phyloP scores from a whole-genome alignment of 2,113 vertebrate species.

The Nycticryphes semicollaris region DNA sequence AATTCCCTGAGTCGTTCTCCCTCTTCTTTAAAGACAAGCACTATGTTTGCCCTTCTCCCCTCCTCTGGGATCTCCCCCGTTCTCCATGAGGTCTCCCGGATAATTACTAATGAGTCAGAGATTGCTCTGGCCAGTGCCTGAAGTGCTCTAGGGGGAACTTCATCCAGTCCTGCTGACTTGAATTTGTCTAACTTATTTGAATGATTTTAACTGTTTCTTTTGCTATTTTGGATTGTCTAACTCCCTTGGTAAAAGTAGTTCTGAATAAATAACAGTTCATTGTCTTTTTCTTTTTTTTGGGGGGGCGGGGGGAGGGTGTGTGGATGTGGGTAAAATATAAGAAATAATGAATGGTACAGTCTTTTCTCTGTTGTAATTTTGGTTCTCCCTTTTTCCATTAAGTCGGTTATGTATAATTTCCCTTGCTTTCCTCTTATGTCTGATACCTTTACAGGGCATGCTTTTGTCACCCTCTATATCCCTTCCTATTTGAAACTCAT shows the following conservation, averaged over 20 bases:
- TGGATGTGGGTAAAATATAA: background rate
- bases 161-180: background rate
- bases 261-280: background rate
- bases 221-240: background rate
- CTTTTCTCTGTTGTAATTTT: background rate
- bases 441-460: background rate
- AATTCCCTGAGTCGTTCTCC: background rate
- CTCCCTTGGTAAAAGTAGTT: background rate
- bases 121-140: conserved; percentile 22
- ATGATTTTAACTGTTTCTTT: background rate
- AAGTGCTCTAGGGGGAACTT: conserved; percentile 15
- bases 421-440: background rate
- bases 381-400: background rate
- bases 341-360: background rate
- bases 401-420: background rate
- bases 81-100: background rate
- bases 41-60: background rate
- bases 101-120: conserved; percentile 38
- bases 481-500: background rate
- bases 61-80: background rate
- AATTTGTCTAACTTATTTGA: conserved; percentile 4
- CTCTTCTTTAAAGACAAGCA: background rate
- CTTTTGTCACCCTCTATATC: background rate
- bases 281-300: background rate
- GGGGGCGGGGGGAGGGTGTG: background rate